phyloP scores from a whole-genome alignment of 1,140 invertebrate genomes.

The Palaemon carinicauda region DNA sequence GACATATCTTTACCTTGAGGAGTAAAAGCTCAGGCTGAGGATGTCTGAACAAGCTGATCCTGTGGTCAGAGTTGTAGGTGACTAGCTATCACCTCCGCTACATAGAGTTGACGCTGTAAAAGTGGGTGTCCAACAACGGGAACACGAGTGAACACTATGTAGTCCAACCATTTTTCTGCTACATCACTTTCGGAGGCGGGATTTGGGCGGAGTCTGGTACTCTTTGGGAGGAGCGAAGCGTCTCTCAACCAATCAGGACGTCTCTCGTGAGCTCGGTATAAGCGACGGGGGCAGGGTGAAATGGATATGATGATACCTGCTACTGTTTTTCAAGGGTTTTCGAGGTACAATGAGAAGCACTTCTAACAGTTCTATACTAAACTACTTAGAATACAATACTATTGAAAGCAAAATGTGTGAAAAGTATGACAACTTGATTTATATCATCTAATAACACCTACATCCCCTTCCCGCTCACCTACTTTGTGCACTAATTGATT shows the following conservation, averaged over 20 bases:
- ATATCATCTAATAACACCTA: conserved; percentile 27
- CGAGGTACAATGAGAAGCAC: neutral
- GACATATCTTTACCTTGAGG: conserved; percentile 45
- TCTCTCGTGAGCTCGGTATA: neutral
- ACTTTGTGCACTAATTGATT: conserved; percentile 55
- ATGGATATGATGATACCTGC: neutral
- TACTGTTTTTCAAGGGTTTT: neutral
- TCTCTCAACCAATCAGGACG: neutral
- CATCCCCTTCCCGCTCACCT: conserved; percentile 31
- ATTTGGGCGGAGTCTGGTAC: conserved; percentile 27
- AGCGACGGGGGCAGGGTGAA: conserved; percentile 37
- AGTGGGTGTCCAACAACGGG: conserved; percentile 60
- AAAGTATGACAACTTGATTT: too few relatives aligned
- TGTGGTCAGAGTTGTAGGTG: conserved; percentile 54
- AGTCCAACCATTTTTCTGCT: conserved; percentile 60
- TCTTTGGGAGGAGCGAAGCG: conserved; percentile 26
- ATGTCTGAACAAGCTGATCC: conserved; percentile 56
- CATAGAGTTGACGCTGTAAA: conserved; percentile 60
- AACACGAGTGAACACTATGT: conserved; percentile 61
- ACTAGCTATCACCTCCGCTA: conserved; percentile 59
- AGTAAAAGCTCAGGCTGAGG: conserved; percentile 47
- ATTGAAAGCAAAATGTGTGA: neutral
- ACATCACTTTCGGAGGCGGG: conserved; percentile 58
- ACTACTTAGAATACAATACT: too few relatives aligned
- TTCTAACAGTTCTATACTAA: neutral